A percentile compares a stretch with the other conserved stretches of the same genome.
Conservation (phyloP, 2,797 vertebrate species). For the Xyrichtys novacula region DNA sequence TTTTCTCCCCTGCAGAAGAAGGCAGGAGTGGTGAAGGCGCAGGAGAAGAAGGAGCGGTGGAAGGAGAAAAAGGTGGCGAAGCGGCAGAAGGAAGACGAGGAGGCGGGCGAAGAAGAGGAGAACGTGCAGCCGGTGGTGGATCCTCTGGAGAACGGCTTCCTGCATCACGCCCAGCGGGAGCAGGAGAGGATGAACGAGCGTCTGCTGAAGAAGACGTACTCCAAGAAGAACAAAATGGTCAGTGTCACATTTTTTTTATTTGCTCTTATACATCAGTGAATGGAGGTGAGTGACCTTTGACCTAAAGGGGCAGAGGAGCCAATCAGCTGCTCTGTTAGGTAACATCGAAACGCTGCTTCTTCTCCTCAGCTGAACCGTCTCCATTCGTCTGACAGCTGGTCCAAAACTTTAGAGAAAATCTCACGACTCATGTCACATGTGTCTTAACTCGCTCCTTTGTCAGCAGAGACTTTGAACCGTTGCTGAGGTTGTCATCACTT, state of each 20-base stretch:
- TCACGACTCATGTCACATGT: constrained; percentile 6
- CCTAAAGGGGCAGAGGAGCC: background rate
- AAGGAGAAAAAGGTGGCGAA: constrained; percentile 87
- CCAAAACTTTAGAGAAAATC: background rate
- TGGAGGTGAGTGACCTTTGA: background rate
- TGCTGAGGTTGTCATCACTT: constrained; percentile 18
- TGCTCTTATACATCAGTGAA: background rate
- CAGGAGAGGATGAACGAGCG: constrained; percentile 90
- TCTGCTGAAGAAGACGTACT: constrained; percentile 92
- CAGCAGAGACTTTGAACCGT: constrained; percentile 25
- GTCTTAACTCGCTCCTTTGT: constrained; percentile 11
- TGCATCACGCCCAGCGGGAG: constrained; percentile 89
- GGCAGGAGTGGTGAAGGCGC: constrained; percentile 90
- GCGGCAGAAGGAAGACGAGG: constrained; percentile 88
- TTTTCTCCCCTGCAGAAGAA: constrained; percentile 83
- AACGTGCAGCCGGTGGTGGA: constrained; percentile 89
- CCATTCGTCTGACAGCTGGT: background rate
- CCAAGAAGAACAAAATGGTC: constrained; percentile 95
- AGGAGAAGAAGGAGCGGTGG: constrained; percentile 92
- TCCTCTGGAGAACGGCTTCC: constrained; percentile 90
- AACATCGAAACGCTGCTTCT: background rate
- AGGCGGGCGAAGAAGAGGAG: constrained; percentile 89
- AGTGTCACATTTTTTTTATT: constrained; percentile 46
- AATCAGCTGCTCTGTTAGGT: constrained; percentile 1
- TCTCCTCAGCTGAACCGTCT: background rate